Base-by-base conservation (phyloP, 2,888 invertebrate species). In the Caenorhabditis zanzibari region DNA sequence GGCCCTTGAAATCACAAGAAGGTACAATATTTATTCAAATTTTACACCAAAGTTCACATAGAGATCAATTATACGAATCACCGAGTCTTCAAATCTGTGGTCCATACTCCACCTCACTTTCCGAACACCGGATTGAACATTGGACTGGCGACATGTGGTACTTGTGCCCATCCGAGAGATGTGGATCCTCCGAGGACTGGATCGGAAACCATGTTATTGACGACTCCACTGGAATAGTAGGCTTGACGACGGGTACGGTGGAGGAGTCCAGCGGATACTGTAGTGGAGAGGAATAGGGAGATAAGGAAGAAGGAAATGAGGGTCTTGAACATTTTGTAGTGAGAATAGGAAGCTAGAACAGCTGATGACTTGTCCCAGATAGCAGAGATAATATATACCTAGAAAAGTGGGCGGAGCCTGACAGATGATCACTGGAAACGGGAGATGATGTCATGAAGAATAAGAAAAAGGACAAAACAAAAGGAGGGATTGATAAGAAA, bases 91-190 rank as follows among this genome's bases (percentile, higher is more conserved):
- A 6, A 38, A 6, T 10, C 38, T 38, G 12, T 38, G n/a, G n/a
- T n/a, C 5, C 38, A 38, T 38, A 12, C 38, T 38, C 38, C 38
- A 12, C 12, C 38, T 38, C 10, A 38, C 38, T 38, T 49, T 58
- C 82, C 82, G n/a, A 76, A 82, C 0, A 82, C 82, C 3, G 82
- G 82, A 49, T 71, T 71, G 71, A 76, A 82, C 82, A 82, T 82
- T 56, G 82, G 82, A 59, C 82, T 82, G 28, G 26, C 26, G 68
- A 71, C 59, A 41, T 82, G 82, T 58, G 82, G 82, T 16, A 82
- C 82, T 58, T 82, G 82, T 6, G 82, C 82, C 82, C 82, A 82
- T 64, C 81, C 79, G 6, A 75, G 58, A 32, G 59, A 59, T 16
- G 75, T 66, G 16, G 75, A 58, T 54, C 75, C 75, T 19, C 75